A percentile compares a stretch with the other conserved stretches of the same genome.
These are phyloP conservation scores for Euplexia lucipara DNA, from an alignment of 2,888 invertebrate genomes.

Conservation along the genomic window DNA sequence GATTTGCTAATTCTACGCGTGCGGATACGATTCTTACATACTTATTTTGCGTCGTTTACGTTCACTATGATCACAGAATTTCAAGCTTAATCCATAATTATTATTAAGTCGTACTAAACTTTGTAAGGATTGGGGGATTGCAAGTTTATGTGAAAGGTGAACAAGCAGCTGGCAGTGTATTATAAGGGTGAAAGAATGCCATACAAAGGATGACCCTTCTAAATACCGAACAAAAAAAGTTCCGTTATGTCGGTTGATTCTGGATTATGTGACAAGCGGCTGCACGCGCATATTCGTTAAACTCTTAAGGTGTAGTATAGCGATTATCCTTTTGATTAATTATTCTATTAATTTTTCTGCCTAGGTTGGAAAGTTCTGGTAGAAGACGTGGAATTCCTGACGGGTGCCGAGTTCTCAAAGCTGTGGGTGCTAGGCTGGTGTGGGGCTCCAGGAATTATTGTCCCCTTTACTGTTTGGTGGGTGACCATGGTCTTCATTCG, in stretches of 20 bases:
- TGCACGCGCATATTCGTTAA: too few species aligned
- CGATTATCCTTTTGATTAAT: not conserved
- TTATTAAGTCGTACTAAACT: not conserved
- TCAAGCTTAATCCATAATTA: too few species aligned
- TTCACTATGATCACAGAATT: too few species aligned
- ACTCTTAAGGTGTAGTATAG: too few species aligned
- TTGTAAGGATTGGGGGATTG: not conserved
- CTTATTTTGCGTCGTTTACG: too few species aligned
- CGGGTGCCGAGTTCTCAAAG: conserved; percentile 69
- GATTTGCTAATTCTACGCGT: too few species aligned
- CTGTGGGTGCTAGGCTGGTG: conserved; percentile 83
- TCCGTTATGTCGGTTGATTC: too few species aligned
- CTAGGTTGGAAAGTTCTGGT: conserved; percentile 80
- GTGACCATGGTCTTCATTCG: conserved; percentile 54
- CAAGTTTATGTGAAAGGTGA: not conserved
- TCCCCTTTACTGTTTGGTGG: conserved; percentile 79
- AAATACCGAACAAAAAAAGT: not conserved
- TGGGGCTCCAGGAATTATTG: conserved; percentile 70
- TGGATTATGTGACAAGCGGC: too few species aligned
- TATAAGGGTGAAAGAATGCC: not conserved
- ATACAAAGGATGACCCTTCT: not conserved
- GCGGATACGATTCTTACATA: too few species aligned
- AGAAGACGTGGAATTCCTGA: conserved; percentile 83
- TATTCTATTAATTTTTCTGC: conserved; percentile 14
- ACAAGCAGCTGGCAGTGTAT: not conserved